Conservation (phyloP, 2,113 vertebrate species). For the Malurus cyaneus region DNA sequence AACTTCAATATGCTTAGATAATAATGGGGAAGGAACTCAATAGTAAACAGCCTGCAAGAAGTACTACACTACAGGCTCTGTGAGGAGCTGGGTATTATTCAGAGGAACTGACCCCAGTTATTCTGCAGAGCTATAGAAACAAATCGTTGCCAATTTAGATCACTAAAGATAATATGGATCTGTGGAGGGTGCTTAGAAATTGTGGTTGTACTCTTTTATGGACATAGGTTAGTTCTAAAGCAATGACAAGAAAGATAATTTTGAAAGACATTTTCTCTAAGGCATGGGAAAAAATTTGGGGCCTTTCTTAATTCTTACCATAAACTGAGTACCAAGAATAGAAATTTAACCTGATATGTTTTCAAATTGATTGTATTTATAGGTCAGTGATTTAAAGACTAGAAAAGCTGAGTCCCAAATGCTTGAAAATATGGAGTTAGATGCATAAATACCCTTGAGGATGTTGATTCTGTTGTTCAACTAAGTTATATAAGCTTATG, state of each 20-base stretch:
- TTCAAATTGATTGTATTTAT: background rate
- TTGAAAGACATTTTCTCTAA: background rate
- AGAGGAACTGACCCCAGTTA: background rate
- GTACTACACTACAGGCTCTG: background rate
- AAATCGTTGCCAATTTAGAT: background rate
- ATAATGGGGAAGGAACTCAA: background rate
- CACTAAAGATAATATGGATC: background rate
- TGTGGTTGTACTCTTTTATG: background rate
- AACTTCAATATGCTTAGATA: background rate
- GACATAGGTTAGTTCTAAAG: background rate
- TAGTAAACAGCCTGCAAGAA: background rate
- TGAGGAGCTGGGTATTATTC: background rate
- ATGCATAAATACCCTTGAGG: background rate
- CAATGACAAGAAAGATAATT: background rate
- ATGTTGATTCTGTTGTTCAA: background rate
- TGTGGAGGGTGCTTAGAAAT: background rate
- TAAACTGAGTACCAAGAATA: background rate
- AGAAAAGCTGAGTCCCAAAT: background rate
- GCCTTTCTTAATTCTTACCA: background rate
- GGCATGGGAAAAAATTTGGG: background rate
- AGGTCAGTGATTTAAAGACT: background rate
- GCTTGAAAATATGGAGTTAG: background rate
- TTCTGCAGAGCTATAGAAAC: background rate
- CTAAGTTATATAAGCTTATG: background rate
- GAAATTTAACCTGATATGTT: background rate